These are phyloP conservation scores for Okamejei kenojei DNA, from an alignment of 2,797 vertebrate genomes.

Conservation along the genomic window DNA sequence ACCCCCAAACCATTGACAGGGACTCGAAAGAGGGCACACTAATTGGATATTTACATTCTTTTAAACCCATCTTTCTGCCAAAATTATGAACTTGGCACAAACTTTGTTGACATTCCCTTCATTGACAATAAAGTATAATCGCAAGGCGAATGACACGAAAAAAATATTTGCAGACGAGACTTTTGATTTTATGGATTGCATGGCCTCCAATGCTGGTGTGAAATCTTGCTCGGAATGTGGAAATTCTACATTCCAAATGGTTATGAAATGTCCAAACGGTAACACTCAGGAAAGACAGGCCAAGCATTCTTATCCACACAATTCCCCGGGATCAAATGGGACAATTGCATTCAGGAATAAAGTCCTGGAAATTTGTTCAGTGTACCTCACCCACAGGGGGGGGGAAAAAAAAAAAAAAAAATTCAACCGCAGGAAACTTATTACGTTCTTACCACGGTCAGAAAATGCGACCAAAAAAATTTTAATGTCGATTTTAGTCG, in stretches of 20 bases:
- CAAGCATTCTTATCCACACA: not conserved
- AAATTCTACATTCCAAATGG: not conserved
- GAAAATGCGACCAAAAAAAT: not conserved
- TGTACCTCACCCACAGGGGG: not conserved
- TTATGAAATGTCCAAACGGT: too few relatives aligned
- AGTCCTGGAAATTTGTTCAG: not conserved
- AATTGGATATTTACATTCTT: not conserved
- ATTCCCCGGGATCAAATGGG: not conserved
- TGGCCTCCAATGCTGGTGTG: not conserved
- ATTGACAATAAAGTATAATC: not conserved
- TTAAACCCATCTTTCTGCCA: not conserved
- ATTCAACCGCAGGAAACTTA: not conserved
- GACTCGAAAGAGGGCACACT: not conserved
- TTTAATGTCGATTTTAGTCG: too few relatives aligned
- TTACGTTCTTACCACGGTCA: not conserved
- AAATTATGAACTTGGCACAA: not conserved
- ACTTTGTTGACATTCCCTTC: too few relatives aligned
- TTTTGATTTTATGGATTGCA: not conserved
- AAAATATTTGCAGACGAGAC: not conserved
- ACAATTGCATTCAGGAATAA: not conserved
- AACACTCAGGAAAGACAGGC: not conserved
- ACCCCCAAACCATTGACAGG: not conserved
- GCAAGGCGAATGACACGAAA: not conserved
- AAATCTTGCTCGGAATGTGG: not conserved
- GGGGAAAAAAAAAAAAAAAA: not conserved